Conservation (phyloP, 2,888 invertebrate species). For the Rutpela maculata region DNA sequence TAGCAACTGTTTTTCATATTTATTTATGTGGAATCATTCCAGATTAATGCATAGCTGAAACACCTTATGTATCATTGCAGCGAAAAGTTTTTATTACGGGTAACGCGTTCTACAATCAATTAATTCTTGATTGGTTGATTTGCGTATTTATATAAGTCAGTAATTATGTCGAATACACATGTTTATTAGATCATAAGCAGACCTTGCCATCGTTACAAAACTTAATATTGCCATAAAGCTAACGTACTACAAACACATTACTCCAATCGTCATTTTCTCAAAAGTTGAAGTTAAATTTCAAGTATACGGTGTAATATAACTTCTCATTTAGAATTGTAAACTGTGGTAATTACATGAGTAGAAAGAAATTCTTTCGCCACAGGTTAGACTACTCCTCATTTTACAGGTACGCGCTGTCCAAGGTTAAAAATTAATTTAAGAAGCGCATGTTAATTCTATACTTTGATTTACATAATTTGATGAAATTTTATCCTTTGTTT, state of each 20-base stretch:
- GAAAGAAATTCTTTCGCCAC: slow-evolving; percentile 12
- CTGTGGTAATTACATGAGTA: slow-evolving; percentile 22
- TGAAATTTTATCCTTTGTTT: background rate
- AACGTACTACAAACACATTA: background rate
- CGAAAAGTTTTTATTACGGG: background rate
- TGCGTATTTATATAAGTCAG: background rate
- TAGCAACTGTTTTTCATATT: too few relatives aligned
- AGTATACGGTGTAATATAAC: slow-evolving; percentile 5
- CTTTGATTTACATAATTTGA: background rate
- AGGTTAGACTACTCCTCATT: background rate
- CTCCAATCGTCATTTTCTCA: background rate
- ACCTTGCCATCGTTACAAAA: background rate
- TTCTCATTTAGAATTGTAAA: slow-evolving; percentile 17
- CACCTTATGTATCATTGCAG: too few relatives aligned
- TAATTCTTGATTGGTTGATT: background rate
- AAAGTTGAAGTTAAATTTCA: slow-evolving; percentile 9
- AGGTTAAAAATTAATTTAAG: slow-evolving; percentile 7
- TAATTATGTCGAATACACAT: background rate
- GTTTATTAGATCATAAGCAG: background rate
- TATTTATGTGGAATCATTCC: too few relatives aligned
- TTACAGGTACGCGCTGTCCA: background rate
- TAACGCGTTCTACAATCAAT: background rate
- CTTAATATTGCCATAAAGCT: background rate
- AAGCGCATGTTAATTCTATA: background rate
- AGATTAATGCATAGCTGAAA: too few relatives aligned